Conservation (phyloP, 2,888 invertebrate species). For the Sphaerophoria taeniata region DNA sequence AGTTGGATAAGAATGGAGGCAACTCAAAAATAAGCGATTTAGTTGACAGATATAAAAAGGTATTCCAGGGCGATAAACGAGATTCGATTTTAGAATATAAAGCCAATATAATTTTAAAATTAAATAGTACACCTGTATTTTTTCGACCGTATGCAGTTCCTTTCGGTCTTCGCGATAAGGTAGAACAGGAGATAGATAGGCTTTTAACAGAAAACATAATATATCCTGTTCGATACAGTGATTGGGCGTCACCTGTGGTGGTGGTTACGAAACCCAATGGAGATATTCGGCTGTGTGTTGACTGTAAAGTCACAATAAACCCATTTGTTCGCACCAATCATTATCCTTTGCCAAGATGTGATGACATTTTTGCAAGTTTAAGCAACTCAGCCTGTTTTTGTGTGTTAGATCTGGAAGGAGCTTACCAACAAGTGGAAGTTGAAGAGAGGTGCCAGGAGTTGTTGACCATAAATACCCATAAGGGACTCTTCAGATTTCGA, state of each 20-base stretch:
- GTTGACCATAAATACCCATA: slow-evolving; percentile 73
- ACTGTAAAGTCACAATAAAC: slow-evolving; percentile 76
- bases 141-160: neutral
- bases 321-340: slow-evolving; percentile 70
- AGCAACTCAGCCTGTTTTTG: slow-evolving; percentile 65
- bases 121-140: neutral
- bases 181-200: neutral
- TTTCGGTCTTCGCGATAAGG: neutral
- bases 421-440: slow-evolving; percentile 73
- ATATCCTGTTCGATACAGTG: slow-evolving; percentile 51
- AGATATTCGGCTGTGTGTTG: slow-evolving; percentile 76
- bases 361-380: slow-evolving; percentile 51
- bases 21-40: neutral
- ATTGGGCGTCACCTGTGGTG: slow-evolving; percentile 66
- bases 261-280: slow-evolving; percentile 51
- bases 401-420: slow-evolving; percentile 72
- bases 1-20: neutral
- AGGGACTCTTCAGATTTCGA: neutral
- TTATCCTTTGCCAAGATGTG: slow-evolving; percentile 74
- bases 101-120: neutral
- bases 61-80: neutral
- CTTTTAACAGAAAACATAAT: neutral
- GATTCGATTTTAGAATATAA: neutral
- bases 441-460: slow-evolving; percentile 64
- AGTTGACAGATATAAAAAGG: neutral